Conservation (phyloP, 2,888 invertebrate species). For the Sepiola atlantica region DNA sequence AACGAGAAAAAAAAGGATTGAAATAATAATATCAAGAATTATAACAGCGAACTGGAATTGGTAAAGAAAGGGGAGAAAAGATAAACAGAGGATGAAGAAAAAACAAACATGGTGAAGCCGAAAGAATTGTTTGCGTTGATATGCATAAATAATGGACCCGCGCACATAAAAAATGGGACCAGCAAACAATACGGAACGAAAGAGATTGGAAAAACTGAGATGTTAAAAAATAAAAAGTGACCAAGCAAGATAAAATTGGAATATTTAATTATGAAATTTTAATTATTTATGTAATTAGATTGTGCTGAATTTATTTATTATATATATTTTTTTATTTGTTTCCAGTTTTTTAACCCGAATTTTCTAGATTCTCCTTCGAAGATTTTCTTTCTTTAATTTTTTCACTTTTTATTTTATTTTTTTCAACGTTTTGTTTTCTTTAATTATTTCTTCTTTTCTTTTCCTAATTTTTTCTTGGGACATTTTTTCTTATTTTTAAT, state of each 20-base stretch:
- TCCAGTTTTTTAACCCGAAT: not conserved
- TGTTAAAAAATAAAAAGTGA: constrained; percentile 21
- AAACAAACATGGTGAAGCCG: not conserved
- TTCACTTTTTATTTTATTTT: not conserved
- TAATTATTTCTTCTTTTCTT: not conserved
- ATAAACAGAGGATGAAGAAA: not conserved
- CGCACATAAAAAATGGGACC: not conserved
- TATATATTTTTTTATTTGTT: not conserved
- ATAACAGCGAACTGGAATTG: not conserved
- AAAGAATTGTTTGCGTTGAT: not conserved
- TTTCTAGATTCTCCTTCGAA: not conserved
- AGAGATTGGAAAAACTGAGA: not conserved
- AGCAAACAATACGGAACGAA: not conserved
- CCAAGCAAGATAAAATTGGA: not conserved
- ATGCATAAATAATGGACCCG: not conserved
- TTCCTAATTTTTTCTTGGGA: not conserved
- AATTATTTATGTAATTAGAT: not conserved
- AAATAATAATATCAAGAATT: not conserved
- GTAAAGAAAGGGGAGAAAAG: not conserved
- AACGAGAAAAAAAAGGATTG: not conserved
- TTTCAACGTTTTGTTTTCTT: not conserved
- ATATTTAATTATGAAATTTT: constrained; percentile 18
- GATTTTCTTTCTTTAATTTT: not conserved
- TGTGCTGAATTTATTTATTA: not conserved
- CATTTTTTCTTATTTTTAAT: not conserved